Evolutionary conservation across 1,140 invertebrate species (phyloP), one percentile per base, ranked within the genome.

Genomic region (Sweltsa coloradensis): DNA sequence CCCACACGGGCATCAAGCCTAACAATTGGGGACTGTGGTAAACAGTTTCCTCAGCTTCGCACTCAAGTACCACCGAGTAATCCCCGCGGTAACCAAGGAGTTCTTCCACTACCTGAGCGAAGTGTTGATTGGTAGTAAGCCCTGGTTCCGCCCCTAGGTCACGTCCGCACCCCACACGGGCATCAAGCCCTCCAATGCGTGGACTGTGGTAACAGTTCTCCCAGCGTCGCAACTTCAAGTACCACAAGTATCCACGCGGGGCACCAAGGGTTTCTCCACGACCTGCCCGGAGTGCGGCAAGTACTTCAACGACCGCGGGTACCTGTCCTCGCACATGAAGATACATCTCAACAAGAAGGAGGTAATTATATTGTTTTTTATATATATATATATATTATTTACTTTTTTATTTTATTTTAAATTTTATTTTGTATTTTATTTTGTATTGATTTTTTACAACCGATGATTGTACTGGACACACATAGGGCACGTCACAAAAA

Each of bases 41-140:
- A 3, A 86, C 91, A 51, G 79, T 85, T n/a, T n/a, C n/a, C n/a
- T n/a, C n/a, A n/a, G n/a, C 2, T 94, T 94, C 63, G 85, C 88
- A 23, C 90, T 87, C 65, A 86, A 86, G 53, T 80, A 86, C 54
- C 81, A 85, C 55, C 66, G n/a, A n/a, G n/a, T n/a, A n/a, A 85
- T 81, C 0, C 83, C 83, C 55, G 84, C 81, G 1, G 80, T 81
- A 14, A 85, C 88, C 7, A 85, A 65, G 45, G 61, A 60, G 18
- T 88, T 89, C 61, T 69, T 87, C 21, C 89, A 89, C 59, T 85
- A 82, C 26, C 72, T 78, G 49, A 81, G 78, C 53, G 74, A 76
- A 85, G 82, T n/a, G n/a, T n/a, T n/a, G n/a, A n/a, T n/a, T n/a
- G n/a, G n/a, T n/a, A n/a, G n/a, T n/a, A n/a, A n/a, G n/a, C n/a